A percentile compares a stretch with the other conserved stretches of the same genome.
phyloP scores from a whole-genome alignment of 2,113 vertebrate genomes.

The Lamprologus lemairii region DNA sequence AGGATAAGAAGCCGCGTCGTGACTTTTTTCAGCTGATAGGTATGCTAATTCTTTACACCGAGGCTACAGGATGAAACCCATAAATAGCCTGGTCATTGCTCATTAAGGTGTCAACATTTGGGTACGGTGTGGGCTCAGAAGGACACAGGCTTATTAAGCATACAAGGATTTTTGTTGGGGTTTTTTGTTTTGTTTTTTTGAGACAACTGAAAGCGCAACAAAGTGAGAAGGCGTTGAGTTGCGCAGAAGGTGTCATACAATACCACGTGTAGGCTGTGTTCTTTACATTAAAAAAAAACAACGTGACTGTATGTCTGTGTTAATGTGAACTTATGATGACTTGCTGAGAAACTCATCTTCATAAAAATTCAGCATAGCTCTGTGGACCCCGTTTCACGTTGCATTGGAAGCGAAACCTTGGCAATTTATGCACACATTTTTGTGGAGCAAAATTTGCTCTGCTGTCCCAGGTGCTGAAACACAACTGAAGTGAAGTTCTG shows the following conservation, averaged over 20 bases:
- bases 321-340: background rate
- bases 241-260: background rate
- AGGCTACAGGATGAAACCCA: background rate
- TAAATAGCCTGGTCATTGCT: background rate
- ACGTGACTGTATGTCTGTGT: constrained; percentile 7
- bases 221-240: constrained; percentile 7
- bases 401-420: background rate
- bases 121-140: background rate
- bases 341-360: background rate
- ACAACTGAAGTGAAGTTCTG: background rate
- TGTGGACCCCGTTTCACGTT: background rate
- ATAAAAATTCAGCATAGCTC: background rate
- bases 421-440: constrained; percentile 7
- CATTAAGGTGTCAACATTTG: background rate
- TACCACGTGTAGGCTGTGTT: constrained; percentile 18
- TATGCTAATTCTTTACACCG: background rate
- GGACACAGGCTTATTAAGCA: background rate
- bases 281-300: constrained; percentile 18
- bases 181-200: background rate
- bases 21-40: constrained; percentile 42
- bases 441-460: background rate
- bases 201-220: background rate
- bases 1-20: constrained; percentile 49
- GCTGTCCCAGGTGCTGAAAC: constrained; percentile 22
- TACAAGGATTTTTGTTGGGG: background rate